Conservation (phyloP, 2,113 vertebrate species). For the Zeus faber region DNA sequence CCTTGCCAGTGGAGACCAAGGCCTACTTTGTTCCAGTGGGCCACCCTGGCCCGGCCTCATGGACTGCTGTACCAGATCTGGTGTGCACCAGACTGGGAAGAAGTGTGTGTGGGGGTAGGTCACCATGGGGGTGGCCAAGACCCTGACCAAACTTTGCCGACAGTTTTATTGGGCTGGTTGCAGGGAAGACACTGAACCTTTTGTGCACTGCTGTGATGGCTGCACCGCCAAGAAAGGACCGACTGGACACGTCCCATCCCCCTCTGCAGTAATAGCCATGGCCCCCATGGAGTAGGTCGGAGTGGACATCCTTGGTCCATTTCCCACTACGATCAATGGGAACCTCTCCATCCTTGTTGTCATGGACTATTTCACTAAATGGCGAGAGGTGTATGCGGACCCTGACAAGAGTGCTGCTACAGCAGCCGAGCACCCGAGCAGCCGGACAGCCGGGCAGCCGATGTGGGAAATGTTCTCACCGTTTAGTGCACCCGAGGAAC, state of each 20-base stretch:
- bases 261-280: conserved; percentile 6
- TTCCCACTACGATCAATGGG: not conserved
- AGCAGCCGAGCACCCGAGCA: not conserved
- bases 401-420: not conserved
- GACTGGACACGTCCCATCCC: not conserved
- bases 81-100: too few relatives aligned
- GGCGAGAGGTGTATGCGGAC: conserved; percentile 3
- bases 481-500: not conserved
- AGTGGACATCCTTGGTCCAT: conserved; percentile 1
- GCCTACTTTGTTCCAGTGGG: too few relatives aligned
- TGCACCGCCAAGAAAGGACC: conserved; percentile 13
- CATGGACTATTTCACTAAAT: conserved; percentile 15
- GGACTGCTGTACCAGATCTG: too few relatives aligned
- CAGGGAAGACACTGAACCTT: not conserved
- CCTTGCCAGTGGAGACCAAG: too few relatives aligned
- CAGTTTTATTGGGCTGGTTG: conserved; percentile 3
- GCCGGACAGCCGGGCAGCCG: too few relatives aligned
- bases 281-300: conserved; percentile 1
- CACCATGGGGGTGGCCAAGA: conserved; percentile 4
- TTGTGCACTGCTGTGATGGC: conserved; percentile 4
- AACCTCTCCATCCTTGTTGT: conserved; percentile 1
- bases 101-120: not conserved
- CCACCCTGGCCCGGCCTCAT: too few relatives aligned
- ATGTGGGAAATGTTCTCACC: not conserved
- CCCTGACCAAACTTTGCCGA: not conserved